Base-by-base conservation (phyloP, 2,888 invertebrate species). In the Muschampia plurimacula region DNA sequence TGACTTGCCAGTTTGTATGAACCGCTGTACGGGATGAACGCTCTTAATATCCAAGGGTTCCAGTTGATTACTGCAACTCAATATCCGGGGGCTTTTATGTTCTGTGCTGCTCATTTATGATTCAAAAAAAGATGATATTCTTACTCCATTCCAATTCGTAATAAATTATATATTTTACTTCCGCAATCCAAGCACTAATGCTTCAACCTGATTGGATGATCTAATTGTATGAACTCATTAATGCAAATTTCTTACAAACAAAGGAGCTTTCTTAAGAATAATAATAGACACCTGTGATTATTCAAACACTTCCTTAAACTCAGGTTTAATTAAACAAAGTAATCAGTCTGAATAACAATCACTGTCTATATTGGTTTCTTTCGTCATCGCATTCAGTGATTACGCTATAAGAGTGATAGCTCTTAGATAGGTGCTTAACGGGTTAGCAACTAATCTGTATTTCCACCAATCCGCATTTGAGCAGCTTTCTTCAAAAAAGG, bases 261-360 rank as follows among this genome's bases (percentile, higher is more conserved):
- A 72, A 55, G 72, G 32, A n/a, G 72, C 72, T 72, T 72, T 72
- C 72, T 72, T 72, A 67, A 67, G 72, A 72, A 72, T 72, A 67
- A 63, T 63, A 72, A 72, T 72, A 9, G 55, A 12, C 72, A 72
- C 57, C 72, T 67, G 67, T 63, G 72, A 67, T 57, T 67, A 57
- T 22, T 57, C 67, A 57, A 72, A 36, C 62, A 15, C 67, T 72
- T 72, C 72, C 72, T 72, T 44, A 72, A 67, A 72, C 46, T 59
- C 12, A 49, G 71, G 8, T 63, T 71, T 55, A 72, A 72, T 72
- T 72, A 72, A 66, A 39, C 66, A 28, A 60, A 62, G 62, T 67
- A 67, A 67, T 72, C 66, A 59, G 41, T 52, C 6, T 72, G 72
- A 72, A 72, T 72, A 62, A 44, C 64, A 72, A 72, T 62, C 52